Percentiles rank a stretch among this genome's conserved stretches.
Conservation (phyloP, 2,797 vertebrate genomes). For the Anguilla anguilla region DNA sequence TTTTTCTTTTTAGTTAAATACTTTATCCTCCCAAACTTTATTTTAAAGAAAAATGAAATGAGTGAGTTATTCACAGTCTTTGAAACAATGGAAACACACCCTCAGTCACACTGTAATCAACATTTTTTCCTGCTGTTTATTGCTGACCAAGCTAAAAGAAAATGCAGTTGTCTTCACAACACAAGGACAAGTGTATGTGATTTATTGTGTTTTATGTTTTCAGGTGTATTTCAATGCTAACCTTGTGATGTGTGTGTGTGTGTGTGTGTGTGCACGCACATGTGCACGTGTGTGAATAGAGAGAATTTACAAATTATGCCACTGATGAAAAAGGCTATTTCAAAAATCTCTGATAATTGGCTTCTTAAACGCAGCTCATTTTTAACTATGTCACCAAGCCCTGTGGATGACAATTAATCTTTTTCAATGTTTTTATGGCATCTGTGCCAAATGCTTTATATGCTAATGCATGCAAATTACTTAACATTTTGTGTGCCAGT, state of each 20-base stretch:
- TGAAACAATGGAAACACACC: no score
- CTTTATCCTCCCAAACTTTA: no score
- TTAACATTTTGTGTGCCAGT: slow-evolving; percentile 73
- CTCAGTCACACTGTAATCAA: no score
- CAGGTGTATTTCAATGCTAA: not conserved
- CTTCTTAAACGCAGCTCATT: slow-evolving; percentile 78
- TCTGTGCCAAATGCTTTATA: slow-evolving; percentile 85
- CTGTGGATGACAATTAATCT: slow-evolving; percentile 82
- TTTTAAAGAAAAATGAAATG: no score
- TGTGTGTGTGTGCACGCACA: not conserved
- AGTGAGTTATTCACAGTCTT: no score
- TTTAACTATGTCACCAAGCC: slow-evolving; percentile 79
- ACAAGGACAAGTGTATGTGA: not conserved
- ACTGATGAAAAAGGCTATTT: slow-evolving; percentile 69
- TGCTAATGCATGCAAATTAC: slow-evolving; percentile 84
- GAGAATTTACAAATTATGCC: slow-evolving; percentile 38
- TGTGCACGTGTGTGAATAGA: not conserved
- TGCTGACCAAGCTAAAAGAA: not conserved
- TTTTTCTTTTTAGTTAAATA: no score
- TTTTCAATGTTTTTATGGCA: slow-evolving; percentile 79
- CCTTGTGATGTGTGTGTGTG: not conserved
- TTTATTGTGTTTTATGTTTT: not conserved
- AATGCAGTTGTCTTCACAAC: not conserved
- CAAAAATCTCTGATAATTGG: slow-evolving; percentile 81
- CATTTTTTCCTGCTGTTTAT: not conserved